phyloP scores from a whole-genome alignment of 2,113 vertebrate species.

The Toxostoma redivivum region DNA sequence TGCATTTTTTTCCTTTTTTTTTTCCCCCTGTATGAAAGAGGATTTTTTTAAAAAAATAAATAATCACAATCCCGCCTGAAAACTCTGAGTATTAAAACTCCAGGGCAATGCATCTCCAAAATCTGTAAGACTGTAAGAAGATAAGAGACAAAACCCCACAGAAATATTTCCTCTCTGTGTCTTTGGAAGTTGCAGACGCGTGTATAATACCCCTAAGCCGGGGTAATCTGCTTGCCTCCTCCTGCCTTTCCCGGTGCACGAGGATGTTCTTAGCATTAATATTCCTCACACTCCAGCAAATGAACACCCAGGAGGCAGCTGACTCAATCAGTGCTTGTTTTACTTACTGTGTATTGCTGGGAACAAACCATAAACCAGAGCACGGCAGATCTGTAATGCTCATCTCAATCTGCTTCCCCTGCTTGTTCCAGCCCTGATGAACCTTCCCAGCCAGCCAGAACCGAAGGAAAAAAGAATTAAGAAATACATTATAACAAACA shows the following conservation, averaged over 20 bases:
- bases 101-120: slow-evolving; percentile 62
- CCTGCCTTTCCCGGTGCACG: slow-evolving; percentile 42
- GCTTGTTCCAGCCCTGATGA: slow-evolving; percentile 64
- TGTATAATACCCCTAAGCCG: slow-evolving; percentile 66
- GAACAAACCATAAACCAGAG: slow-evolving; percentile 73
- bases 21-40: background rate
- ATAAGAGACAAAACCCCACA: slow-evolving; percentile 61
- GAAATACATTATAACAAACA: slow-evolving; percentile 61
- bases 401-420: slow-evolving; percentile 70
- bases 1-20: background rate
- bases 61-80: background rate
- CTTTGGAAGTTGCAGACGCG: slow-evolving; percentile 49
- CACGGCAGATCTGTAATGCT: slow-evolving; percentile 67
- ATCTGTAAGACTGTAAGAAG: slow-evolving; percentile 73
- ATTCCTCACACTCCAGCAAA: slow-evolving; percentile 71
- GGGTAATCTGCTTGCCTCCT: slow-evolving; percentile 67
- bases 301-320: slow-evolving; percentile 73
- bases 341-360: slow-evolving; percentile 70
- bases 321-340: slow-evolving; percentile 77
- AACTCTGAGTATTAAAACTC: slow-evolving; percentile 67
- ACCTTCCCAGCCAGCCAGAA: slow-evolving; percentile 57
- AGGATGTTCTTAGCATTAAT: slow-evolving; percentile 73
- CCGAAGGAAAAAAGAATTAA: background rate
- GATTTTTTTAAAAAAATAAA: background rate
- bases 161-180: slow-evolving; percentile 63